A percentile compares a stretch with the other conserved stretches of the same genome.
Conservation (phyloP, 1,140 invertebrate species). For the Tetragonula clypearis region DNA sequence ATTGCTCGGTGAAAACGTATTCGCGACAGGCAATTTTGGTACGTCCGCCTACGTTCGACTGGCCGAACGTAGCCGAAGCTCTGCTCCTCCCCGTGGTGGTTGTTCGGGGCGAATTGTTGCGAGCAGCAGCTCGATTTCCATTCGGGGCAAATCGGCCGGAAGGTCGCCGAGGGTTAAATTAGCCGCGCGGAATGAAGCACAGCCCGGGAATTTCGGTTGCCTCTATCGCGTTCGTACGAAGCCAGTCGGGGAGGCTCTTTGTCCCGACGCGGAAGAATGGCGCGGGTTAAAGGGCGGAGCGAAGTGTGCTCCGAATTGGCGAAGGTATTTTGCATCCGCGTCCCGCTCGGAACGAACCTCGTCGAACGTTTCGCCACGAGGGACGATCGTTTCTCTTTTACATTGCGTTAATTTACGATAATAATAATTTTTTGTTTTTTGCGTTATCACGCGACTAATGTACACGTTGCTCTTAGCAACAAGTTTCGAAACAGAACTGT, state of each 20-base stretch:
- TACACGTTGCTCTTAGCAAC: too few species aligned
- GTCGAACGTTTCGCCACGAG: too few species aligned
- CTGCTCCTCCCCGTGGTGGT: conserved; percentile 24
- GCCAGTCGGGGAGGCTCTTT: too few species aligned
- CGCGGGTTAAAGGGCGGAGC: background rate
- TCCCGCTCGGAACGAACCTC: too few species aligned
- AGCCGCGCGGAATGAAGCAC: conserved; percentile 55
- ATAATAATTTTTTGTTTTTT: too few species aligned
- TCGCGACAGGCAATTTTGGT: conserved; percentile 57
- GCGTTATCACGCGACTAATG: too few species aligned
- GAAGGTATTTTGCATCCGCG: too few species aligned
- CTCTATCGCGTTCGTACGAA: background rate
- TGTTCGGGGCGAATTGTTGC: conserved; percentile 60
- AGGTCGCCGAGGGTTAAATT: conserved; percentile 63
- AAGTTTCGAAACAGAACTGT: too few species aligned
- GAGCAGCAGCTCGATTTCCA: conserved; percentile 53
- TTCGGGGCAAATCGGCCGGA: conserved; percentile 63
- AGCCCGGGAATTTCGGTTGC: conserved; percentile 40
- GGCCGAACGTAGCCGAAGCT: conserved; percentile 39
- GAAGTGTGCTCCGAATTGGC: background rate
- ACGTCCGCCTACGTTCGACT: conserved; percentile 39
- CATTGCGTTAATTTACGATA: too few species aligned
- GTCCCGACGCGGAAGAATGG: background rate
- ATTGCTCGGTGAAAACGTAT: conserved; percentile 46
- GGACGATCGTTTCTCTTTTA: too few species aligned